phyloP scores from a whole-genome alignment of 2,888 invertebrate species.

The Tholera decimalis region DNA sequence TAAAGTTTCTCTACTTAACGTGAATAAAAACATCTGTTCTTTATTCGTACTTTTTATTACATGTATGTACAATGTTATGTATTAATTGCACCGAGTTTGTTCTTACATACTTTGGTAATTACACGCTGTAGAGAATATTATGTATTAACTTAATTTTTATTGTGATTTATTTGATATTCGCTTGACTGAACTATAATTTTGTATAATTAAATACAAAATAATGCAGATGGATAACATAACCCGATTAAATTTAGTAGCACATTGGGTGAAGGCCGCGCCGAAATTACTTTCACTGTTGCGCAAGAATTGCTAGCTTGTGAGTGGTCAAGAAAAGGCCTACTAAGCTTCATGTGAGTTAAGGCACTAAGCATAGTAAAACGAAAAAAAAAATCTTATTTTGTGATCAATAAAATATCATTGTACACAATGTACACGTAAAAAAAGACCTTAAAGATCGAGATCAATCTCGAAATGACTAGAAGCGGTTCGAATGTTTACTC shows the following conservation, averaged over 20 bases:
- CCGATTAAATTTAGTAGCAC: constrained; percentile 69
- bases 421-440: too few species aligned
- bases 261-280: constrained; percentile 84
- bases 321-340: constrained; percentile 35
- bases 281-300: constrained; percentile 83
- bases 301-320: constrained; percentile 57
- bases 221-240: constrained; percentile 67
- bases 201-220: constrained; percentile 29
- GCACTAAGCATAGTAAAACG: neutral
- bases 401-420: too few species aligned
- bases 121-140: neutral
- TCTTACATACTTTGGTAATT: neutral
- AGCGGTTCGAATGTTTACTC: too few species aligned
- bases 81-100: neutral
- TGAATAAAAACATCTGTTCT: too few species aligned
- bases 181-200: constrained; percentile 7
- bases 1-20: too few species aligned
- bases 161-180: neutral
- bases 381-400: too few species aligned
- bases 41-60: too few species aligned
- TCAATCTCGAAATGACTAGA: too few species aligned
- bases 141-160: neutral
- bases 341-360: constrained; percentile 24
- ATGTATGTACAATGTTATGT: too few species aligned
- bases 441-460: too few species aligned